Evolutionary conservation across 2,888 invertebrate genomes (phyloP).

Genomic region (Teleogryllus oceanicus): DNA sequence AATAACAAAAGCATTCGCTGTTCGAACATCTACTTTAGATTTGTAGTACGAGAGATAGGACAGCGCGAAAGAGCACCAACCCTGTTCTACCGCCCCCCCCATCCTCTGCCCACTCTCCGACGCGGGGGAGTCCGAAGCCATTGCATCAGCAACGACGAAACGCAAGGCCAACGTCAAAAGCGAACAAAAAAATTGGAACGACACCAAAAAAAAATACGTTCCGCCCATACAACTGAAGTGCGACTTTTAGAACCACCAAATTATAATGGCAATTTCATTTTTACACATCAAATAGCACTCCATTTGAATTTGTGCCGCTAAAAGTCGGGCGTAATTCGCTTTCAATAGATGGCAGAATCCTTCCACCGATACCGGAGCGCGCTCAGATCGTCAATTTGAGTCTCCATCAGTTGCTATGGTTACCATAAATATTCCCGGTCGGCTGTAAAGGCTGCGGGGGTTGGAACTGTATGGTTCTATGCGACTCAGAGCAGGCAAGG

Average conservation of each 20-base stretch:
- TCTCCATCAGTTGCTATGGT: slow-evolving; percentile 18
- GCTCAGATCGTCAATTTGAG: background rate
- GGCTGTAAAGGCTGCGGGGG: background rate
- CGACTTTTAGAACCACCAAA: slow-evolving; percentile 18
- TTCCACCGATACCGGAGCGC: background rate
- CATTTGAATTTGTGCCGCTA: slow-evolving; percentile 18
- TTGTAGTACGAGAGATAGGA: too few relatives aligned
- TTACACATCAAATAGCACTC: slow-evolving; percentile 18
- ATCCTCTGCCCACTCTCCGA: too few relatives aligned
- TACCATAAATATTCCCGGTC: background rate
- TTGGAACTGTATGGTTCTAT: too few relatives aligned
- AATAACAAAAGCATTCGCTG: too few relatives aligned
- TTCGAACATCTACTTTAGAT: too few relatives aligned
- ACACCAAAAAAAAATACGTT: background rate
- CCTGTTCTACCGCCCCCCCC: too few relatives aligned
- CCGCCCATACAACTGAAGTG: background rate
- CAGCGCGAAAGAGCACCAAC: too few relatives aligned
- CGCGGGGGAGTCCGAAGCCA: too few relatives aligned
- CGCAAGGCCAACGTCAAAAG: background rate
- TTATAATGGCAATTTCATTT: slow-evolving; percentile 18
- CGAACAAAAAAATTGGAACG: background rate
- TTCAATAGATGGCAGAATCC: slow-evolving; percentile 18
- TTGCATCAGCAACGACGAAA: background rate
- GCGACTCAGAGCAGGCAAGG: too few relatives aligned
- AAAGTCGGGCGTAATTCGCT: background rate